phyloP scores from a whole-genome alignment of 2,113 vertebrate genomes.

The Verasper variegatus region DNA sequence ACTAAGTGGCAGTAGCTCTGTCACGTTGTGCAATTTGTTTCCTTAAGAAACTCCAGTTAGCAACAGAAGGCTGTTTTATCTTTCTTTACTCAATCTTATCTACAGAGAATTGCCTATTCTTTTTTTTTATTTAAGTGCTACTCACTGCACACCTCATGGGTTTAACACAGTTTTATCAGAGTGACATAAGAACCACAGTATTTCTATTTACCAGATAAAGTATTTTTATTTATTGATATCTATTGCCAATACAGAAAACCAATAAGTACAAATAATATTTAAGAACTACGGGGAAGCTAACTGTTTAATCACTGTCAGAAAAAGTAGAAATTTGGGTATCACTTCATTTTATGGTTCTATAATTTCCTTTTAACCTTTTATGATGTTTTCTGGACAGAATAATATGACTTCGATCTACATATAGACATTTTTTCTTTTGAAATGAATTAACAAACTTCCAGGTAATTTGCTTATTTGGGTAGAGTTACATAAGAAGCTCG shows the following conservation, averaged over 20 bases:
- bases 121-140: constrained; percentile 32
- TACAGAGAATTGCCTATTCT: constrained; percentile 32
- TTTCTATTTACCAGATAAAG: constrained; percentile 61
- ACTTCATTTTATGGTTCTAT: constrained; percentile 20
- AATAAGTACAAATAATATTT: constrained; percentile 33
- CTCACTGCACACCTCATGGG: constrained; percentile 32
- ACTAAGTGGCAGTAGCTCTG: constrained; percentile 31
- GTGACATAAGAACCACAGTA: constrained; percentile 28
- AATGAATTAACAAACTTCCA: no score
- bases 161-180: constrained; percentile 30
- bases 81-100: constrained; percentile 35
- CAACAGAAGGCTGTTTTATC: constrained; percentile 24
- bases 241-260: constrained; percentile 51
- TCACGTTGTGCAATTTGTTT: constrained; percentile 47
- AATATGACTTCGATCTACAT: no score
- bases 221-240: constrained; percentile 64
- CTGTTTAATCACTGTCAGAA: neutral
- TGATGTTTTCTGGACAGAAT: no score
- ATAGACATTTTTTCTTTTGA: no score
- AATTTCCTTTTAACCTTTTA: neutral
- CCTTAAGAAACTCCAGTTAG: constrained; percentile 46
- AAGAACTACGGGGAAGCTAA: constrained; percentile 7
- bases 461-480: no score
- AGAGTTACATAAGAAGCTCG: no score
- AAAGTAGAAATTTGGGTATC: neutral